These are phyloP conservation scores for Chrysodeixis includens DNA, from an alignment of 2,888 invertebrate species.

Conservation along the genomic window DNA sequence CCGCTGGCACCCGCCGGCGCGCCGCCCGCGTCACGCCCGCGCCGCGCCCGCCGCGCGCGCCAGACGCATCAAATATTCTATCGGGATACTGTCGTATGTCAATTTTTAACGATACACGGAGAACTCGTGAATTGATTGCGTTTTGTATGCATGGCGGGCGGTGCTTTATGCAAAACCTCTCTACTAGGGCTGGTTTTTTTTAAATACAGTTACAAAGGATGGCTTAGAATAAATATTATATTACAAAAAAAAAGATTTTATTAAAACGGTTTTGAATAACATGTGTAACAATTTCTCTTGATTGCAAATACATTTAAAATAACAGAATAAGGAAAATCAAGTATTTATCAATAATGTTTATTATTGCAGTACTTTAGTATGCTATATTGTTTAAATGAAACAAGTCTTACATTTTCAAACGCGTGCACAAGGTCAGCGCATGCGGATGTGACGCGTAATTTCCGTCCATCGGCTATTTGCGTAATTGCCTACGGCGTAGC, in stretches of 20 bases:
- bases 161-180: background rate
- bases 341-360: too few relatives aligned
- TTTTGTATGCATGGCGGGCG: conserved; percentile 6
- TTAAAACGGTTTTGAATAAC: too few relatives aligned
- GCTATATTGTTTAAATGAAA: conserved; percentile 13
- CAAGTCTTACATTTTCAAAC: conserved; percentile 17
- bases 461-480: conserved; percentile 47
- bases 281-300: too few relatives aligned
- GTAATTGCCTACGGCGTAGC: conserved; percentile 55
- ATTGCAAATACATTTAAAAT: too few relatives aligned
- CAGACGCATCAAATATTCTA: conserved; percentile 34
- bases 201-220: background rate
- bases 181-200: background rate
- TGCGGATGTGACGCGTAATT: conserved; percentile 49
- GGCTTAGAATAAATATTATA: too few relatives aligned
- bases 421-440: conserved; percentile 36
- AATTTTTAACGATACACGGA: conserved; percentile 19
- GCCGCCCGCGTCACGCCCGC: background rate
- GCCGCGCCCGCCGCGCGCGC: conserved; percentile 12
- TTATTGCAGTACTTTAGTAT: too few relatives aligned
- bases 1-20: background rate
- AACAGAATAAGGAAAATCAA: too few relatives aligned
- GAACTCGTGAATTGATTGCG: background rate
- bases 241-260: too few relatives aligned
- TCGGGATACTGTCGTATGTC: conserved; percentile 10